Conservation (phyloP, 2,888 invertebrate species). For the Amiota mariae region DNA sequence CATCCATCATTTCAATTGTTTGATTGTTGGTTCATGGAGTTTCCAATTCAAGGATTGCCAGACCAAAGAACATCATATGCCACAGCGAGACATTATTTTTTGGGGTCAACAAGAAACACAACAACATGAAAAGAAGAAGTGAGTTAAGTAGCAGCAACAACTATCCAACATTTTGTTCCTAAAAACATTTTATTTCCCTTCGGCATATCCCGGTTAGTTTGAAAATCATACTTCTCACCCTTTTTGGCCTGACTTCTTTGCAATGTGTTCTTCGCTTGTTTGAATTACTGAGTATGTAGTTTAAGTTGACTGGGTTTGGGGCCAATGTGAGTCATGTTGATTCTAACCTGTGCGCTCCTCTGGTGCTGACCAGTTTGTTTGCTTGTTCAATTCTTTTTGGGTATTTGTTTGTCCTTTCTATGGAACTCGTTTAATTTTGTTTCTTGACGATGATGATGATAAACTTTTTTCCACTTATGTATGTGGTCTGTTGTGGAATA, state of each 20-base stretch:
- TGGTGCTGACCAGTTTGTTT: background rate
- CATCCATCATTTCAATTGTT: background rate
- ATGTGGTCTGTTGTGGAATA: no score
- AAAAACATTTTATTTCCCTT: slow-evolving; percentile 16
- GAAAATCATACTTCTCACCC: background rate
- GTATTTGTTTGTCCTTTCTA: background rate
- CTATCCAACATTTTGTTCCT: slow-evolving; percentile 19
- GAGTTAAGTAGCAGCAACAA: background rate
- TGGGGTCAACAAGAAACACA: background rate
- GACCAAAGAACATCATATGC: slow-evolving; percentile 3
- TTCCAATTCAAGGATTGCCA: background rate
- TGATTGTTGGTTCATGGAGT: background rate
- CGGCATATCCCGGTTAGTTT: background rate
- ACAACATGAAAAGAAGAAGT: background rate
- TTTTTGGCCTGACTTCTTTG: background rate
- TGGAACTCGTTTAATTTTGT: background rate
- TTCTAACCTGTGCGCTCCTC: background rate
- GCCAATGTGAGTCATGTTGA: background rate
- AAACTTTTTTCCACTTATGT: no score
- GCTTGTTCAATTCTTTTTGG: background rate
- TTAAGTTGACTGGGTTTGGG: no score
- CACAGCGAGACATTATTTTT: background rate
- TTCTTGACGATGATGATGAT: background rate
- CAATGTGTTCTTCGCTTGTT: background rate
- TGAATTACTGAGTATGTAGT: background rate